Percentiles rank a stretch among this genome's conserved stretches.
Evolutionary conservation across 2,888 invertebrate genomes (phyloP).

Genomic region (Latheticus oryzae): DNA sequence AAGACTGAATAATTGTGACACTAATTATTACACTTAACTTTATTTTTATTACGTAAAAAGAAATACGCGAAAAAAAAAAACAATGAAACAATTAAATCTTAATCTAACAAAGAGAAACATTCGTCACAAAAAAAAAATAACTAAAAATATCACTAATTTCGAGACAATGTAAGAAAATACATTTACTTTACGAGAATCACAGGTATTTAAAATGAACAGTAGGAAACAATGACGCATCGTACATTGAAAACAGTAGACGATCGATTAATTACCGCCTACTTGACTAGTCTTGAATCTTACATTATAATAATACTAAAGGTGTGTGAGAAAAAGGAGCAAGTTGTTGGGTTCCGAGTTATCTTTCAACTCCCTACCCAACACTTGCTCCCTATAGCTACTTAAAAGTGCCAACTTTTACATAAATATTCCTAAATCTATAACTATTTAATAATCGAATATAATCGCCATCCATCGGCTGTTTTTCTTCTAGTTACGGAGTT

Average conservation of each 20-base stretch:
- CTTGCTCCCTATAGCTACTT: conserved; percentile 66
- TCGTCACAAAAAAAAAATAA: conserved; percentile 14
- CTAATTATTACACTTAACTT: conserved; percentile 31
- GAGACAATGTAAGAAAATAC: conserved; percentile 39
- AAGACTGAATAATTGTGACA: too few species aligned
- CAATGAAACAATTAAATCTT: conserved; percentile 14
- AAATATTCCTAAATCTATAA: conserved; percentile 50
- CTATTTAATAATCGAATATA: conserved; percentile 2
- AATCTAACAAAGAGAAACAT: conserved; percentile 15
- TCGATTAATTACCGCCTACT: conserved; percentile 18
- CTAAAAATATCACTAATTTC: conserved; percentile 30
- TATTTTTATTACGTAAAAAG: conserved; percentile 32
- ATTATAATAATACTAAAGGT: conserved; percentile 61
- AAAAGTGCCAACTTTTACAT: conserved; percentile 51
- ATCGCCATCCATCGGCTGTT: conserved; percentile 23
- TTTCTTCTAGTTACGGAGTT: conserved; percentile 75
- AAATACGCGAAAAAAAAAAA: conserved; percentile 26
- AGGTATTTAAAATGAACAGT: conserved; percentile 34
- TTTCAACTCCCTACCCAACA: conserved; percentile 53
- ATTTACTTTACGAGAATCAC: conserved; percentile 38
- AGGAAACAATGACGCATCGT: conserved; percentile 26
- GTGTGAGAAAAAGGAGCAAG: conserved; percentile 61
- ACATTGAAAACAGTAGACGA: not conserved
- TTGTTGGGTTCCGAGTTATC: conserved; percentile 50
- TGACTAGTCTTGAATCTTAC: conserved; percentile 60